Evolutionary conservation across 2,888 invertebrate species (phyloP).

Genomic region (Philereme transversata): DNA sequence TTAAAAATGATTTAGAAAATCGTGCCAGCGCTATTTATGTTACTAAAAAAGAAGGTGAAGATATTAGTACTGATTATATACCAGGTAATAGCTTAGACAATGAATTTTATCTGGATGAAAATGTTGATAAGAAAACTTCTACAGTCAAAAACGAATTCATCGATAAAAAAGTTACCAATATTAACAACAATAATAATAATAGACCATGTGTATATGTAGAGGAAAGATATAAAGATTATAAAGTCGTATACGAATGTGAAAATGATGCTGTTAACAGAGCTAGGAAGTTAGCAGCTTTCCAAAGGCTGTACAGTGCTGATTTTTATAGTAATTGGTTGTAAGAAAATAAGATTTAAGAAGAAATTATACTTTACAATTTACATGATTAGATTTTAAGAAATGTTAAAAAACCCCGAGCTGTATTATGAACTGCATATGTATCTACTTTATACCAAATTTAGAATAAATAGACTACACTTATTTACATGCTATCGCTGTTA

Average conservation of each 20-base stretch:
- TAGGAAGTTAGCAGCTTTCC: conserved; percentile 42
- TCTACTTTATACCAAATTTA: no score
- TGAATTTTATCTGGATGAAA: conserved; percentile 13
- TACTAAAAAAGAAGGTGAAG: conserved; percentile 3
- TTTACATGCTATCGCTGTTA: no score
- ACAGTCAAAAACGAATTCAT: conserved; percentile 13
- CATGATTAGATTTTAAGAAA: no score
- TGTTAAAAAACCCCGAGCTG: no score
- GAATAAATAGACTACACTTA: no score
- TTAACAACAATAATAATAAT: neutral
- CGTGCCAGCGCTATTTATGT: conserved; percentile 15
- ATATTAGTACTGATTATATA: conserved; percentile 20
- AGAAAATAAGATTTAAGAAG: no score
- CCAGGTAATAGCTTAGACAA: conserved; percentile 17
- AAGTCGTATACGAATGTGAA: conserved; percentile 34
- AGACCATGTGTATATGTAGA: conserved; percentile 30
- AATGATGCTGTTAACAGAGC: conserved; percentile 55
- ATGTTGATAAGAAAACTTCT: conserved; percentile 3
- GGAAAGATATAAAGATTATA: conserved; percentile 35
- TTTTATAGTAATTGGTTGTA: conserved; percentile 44
- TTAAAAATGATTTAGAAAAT: conserved; percentile 27
- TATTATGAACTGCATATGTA: no score
- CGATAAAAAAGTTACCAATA: conserved; percentile 4
- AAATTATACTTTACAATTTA: no score
- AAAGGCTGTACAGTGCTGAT: conserved; percentile 49